Evolutionary conservation across 2,888 invertebrate species (phyloP).

Genomic region (Melanchra persicariae): DNA sequence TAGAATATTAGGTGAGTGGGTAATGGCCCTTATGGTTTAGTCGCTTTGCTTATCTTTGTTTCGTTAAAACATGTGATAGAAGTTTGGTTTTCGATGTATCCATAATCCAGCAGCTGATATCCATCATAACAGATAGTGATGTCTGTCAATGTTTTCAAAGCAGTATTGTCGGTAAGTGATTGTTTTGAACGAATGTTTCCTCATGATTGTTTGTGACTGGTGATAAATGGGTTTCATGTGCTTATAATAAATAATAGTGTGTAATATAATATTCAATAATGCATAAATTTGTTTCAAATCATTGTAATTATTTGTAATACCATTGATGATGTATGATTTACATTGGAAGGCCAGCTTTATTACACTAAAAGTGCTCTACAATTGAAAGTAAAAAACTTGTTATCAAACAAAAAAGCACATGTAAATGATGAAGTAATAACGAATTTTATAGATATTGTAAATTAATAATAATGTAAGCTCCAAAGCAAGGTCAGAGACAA

Average conservation of each 20-base stretch:
- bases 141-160: constrained; percentile 47
- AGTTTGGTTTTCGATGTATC: constrained; percentile 22
- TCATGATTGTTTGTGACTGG: constrained; percentile 40
- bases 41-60: constrained; percentile 28
- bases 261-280: constrained; percentile 36
- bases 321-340: background rate
- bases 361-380: background rate
- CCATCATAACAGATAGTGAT: constrained; percentile 45
- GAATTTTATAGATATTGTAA: constrained; percentile 17
- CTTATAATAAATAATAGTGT: constrained; percentile 15
- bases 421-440: constrained; percentile 33
- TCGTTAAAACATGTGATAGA: constrained; percentile 16
- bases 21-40: constrained; percentile 9
- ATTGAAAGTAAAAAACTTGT: constrained; percentile 19
- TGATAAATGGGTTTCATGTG: constrained; percentile 39
- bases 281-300: constrained; percentile 21
- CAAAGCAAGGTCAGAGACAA: constrained; percentile 57
- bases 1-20: constrained; percentile 7
- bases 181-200: constrained; percentile 48
- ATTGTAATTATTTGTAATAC: constrained; percentile 15
- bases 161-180: constrained; percentile 26
- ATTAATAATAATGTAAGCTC: constrained; percentile 44
- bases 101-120: constrained; percentile 39
- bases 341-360: background rate
- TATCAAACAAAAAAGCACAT: constrained; percentile 23